phyloP scores from a whole-genome alignment of 2,888 invertebrate genomes.

The Cheiracanthium punctorium region DNA sequence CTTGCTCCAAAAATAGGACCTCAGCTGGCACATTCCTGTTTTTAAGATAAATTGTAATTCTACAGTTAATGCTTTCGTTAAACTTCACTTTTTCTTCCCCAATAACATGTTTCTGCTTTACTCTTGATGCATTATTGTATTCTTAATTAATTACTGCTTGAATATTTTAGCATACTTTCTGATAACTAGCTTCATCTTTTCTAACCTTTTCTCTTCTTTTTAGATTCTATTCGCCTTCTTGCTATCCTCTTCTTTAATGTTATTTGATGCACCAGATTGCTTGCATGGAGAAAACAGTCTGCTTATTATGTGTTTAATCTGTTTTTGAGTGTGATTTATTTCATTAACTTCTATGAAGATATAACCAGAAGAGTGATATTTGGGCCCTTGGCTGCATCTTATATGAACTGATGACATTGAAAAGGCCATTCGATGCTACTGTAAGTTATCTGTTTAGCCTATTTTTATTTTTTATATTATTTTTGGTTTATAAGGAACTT shows the following conservation, averaged over 20 bases:
- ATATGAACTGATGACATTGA: slow-evolving; percentile 86
- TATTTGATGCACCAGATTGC: not conserved
- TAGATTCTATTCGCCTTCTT: slow-evolving; percentile 8
- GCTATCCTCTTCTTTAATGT: not conserved
- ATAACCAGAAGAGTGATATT: slow-evolving; percentile 87
- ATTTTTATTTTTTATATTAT: not conserved
- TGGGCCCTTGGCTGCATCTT: slow-evolving; percentile 91
- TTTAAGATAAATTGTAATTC: too few relatives aligned
- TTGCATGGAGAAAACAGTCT: slow-evolving; percentile 1
- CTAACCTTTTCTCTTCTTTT: not conserved
- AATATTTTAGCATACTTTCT: not conserved
- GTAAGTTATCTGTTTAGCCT: slow-evolving; percentile 77
- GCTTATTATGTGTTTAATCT: too few relatives aligned
- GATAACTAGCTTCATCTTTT: not conserved
- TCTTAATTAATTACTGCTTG: not conserved
- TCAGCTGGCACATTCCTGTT: too few relatives aligned
- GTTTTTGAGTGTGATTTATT: not conserved
- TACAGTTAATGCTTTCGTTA: too few relatives aligned
- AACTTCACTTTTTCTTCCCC: too few relatives aligned
- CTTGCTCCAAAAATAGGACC: too few relatives aligned
- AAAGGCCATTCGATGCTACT: slow-evolving; percentile 84
- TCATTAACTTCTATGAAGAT: slow-evolving; percentile 73
- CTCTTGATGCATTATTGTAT: too few relatives aligned
- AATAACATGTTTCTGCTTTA: too few relatives aligned
- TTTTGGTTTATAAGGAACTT: too few relatives aligned